Percentiles rank a stretch among this genome's conserved stretches.
phyloP scores from a whole-genome alignment of 1,140 invertebrate genomes.

The Agrilus planipennis region DNA sequence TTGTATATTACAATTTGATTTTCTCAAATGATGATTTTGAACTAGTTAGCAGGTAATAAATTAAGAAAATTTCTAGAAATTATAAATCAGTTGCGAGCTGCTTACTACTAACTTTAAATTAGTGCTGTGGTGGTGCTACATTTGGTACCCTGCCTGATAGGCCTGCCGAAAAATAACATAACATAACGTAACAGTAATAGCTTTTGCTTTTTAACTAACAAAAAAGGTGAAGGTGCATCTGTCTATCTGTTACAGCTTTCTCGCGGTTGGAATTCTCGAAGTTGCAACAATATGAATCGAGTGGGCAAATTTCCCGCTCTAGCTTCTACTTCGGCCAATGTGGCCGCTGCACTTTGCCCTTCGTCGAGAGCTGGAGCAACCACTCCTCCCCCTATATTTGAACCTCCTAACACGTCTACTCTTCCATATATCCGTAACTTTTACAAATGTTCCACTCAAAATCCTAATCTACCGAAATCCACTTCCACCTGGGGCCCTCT shows the following conservation, averaged over 20 bases:
- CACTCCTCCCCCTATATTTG: constrained; percentile 24
- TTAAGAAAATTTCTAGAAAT: too few relatives aligned
- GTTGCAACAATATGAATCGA: constrained; percentile 32
- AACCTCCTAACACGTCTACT: constrained; percentile 35
- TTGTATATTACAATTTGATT: too few relatives aligned
- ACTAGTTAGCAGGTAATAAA: too few relatives aligned
- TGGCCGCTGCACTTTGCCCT: constrained; percentile 33
- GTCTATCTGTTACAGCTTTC: constrained; percentile 37
- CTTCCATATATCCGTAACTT: constrained; percentile 45
- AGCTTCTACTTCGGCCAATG: constrained; percentile 32
- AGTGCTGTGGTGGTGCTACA: constrained; percentile 35
- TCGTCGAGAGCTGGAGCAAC: constrained; percentile 18
- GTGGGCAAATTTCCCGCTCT: constrained; percentile 28
- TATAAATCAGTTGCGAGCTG: constrained; percentile 15
- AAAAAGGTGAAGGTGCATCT: constrained; percentile 26
- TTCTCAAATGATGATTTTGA: too few relatives aligned
- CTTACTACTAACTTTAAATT: constrained; percentile 26
- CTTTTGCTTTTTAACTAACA: constrained; percentile 6
- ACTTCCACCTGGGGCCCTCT: constrained; percentile 51
- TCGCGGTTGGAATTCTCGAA: constrained; percentile 36
- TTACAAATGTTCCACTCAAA: constrained; percentile 37
- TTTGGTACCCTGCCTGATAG: constrained; percentile 22
- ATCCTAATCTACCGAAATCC: constrained; percentile 50
- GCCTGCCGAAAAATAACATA: too few relatives aligned
- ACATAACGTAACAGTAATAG: constrained; percentile 11